Base-by-base conservation (phyloP, 2,797 vertebrate genomes). In the Lerista edwardsae region DNA sequence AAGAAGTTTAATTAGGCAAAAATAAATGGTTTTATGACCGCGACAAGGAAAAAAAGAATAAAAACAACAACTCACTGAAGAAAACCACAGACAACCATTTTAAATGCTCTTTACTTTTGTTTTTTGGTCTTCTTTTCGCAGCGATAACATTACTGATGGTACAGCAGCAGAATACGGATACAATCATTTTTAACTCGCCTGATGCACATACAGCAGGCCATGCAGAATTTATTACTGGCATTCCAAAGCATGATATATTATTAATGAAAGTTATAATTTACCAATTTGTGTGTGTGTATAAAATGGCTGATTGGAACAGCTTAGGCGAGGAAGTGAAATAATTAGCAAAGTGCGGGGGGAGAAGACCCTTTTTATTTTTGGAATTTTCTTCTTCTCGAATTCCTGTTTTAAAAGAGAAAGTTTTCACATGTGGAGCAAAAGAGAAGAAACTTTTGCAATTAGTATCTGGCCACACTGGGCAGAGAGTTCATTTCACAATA, bases 401-500 rank as follows among this genome's bases (percentile, higher is more conserved):
- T 31, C 62, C 19, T 27, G 6, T 34, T 9, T 83, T 23, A 17
- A 47, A 47, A 47, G 47, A 75, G 21, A 7, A 65, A 59, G 64
- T 83, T 79, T n/a, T 77, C 61, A 51, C 39, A 86, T 72, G 62
- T 68, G 71, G 34, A 76, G 39, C 73, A 31, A 59, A 69, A 34
- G 51, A 76, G 90, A 80, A 82, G 71, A 57, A 89, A 84, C 74
- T 88, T 92, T 93, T 89, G 82, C 92, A 80, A 39, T 93, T 95
- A 92, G 90, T 65, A 81, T 79, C 79, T 83, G 84, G 91, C 91
- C 92, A 90, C 81, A 64, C 17, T 79, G 84, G 84, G 79, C 90
- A 85, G 82, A 77, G 86, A 90, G 90, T 96, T 95, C 91, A 95
- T 96, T 94, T 95, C 89, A 80, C 84, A 89, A 59, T 86, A 88